Evolutionary conservation across 2,888 invertebrate genomes (phyloP).

Genomic region (Mythimna ferrago): DNA sequence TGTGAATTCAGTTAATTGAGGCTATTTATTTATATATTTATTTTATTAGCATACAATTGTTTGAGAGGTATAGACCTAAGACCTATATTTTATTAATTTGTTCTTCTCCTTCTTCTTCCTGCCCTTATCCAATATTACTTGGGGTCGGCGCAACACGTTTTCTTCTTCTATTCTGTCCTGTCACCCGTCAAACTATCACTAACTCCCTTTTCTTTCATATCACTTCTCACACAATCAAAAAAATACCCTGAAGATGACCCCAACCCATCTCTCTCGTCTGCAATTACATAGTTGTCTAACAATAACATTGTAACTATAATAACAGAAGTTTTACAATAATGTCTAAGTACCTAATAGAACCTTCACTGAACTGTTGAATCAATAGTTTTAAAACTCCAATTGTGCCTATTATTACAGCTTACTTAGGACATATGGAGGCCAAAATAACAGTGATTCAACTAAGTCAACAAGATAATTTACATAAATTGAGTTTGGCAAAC

Average conservation of each 20-base stretch:
- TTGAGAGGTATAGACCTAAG: no score
- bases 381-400: slow-evolving; percentile 3
- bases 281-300: not conserved
- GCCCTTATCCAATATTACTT: no score
- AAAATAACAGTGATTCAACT: slow-evolving; percentile 57
- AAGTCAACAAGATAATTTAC: slow-evolving; percentile 59
- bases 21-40: no score
- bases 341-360: not conserved
- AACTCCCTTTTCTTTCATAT: no score
- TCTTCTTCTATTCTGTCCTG: no score
- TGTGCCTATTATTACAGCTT: slow-evolving; percentile 10
- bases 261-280: not conserved
- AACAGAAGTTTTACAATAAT: not conserved
- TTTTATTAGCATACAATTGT: no score
- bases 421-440: slow-evolving; percentile 24
- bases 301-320: not conserved
- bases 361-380: not conserved
- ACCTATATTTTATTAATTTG: no score
- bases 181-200: no score
- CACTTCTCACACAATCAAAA: no score
- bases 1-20: not conserved
- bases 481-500: slow-evolving; percentile 55
- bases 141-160: no score
- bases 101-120: no score
- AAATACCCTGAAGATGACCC: not conserved